phyloP scores from a whole-genome alignment of 1,140 invertebrate genomes.

The Drosophila eugracilis region DNA sequence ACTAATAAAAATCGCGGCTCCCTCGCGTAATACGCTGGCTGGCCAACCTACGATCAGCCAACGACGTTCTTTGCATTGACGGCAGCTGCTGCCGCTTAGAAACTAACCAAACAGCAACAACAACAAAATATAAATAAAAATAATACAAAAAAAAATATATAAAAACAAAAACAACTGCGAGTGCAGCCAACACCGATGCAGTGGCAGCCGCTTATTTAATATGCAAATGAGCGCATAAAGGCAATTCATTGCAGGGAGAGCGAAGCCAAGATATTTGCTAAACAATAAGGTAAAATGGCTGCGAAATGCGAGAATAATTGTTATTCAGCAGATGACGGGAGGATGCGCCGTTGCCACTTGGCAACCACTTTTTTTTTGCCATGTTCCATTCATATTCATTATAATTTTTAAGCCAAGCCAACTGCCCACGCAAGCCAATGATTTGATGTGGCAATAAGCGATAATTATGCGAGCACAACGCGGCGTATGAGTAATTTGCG shows the following conservation, averaged over 20 bases:
- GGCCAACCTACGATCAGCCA: slow-evolving; percentile 65
- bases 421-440: slow-evolving; percentile 53
- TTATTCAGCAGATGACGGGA: slow-evolving; percentile 68
- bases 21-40: slow-evolving; percentile 60
- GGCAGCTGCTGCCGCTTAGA: slow-evolving; percentile 67
- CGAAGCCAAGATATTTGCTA: slow-evolving; percentile 63
- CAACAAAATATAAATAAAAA: slow-evolving; percentile 17
- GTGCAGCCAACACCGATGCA: slow-evolving; percentile 56
- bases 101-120: slow-evolving; percentile 58
- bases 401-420: slow-evolving; percentile 28
- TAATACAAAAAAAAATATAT: slow-evolving; percentile 17
- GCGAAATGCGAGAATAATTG: slow-evolving; percentile 56
- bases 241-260: slow-evolving; percentile 76
- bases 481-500: slow-evolving; percentile 80
- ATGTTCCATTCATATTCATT: slow-evolving; percentile 32
- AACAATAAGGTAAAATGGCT: slow-evolving; percentile 75
- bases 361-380: slow-evolving; percentile 36
- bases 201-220: slow-evolving; percentile 72
- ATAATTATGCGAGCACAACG: slow-evolving; percentile 79
- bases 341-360: slow-evolving; percentile 68
- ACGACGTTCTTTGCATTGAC: slow-evolving; percentile 67
- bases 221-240: slow-evolving; percentile 83
- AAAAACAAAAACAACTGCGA: slow-evolving; percentile 23
- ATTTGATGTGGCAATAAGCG: slow-evolving; percentile 60
- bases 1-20: slow-evolving; percentile 58